Evolutionary conservation across 2,113 vertebrate genomes (phyloP), one percentile per base, ranked within the genome.

Genomic region (Gymnarchus niloticus): DNA sequence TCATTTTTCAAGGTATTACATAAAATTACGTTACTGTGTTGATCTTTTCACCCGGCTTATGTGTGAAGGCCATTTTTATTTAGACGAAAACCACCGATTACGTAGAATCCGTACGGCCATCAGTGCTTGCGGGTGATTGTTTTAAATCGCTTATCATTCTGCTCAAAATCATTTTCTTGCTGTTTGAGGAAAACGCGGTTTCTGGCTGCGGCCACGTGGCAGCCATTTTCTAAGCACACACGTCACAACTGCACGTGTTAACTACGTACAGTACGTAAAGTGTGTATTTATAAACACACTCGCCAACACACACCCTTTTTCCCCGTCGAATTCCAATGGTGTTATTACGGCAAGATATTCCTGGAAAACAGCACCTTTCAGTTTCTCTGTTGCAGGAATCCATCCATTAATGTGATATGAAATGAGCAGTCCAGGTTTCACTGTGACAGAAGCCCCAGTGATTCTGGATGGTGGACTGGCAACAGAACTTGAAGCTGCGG

Each of bases 391-490:
- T 83, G 19, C 1, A 85, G 69, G 54, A 46, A 33, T 51, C 44
- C 10, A 17, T 54, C 37, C 19, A 90, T 91, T 89, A 61, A 1
- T 81, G 89, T 88, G 44, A 87, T 10, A 73, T 54, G 80, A 46
- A 9, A 17, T 48, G 90, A 0, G 89, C 21, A 73, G 51, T 77
- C 0, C 73, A 87, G 52, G 21, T 6, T 21, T 1, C 14, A 83
- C 54, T 28, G 85, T 90, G 87, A 12, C n/a, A 19, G 73, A 88
- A 9, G 77, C 33, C 28, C 90, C 90, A 0, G 49, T 93, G 3
- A 90, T 96, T 85, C 48, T 96, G 80, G 95, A 95, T 57, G 95
- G 95, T 0, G 95, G 94, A 49, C 85, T 96, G 2, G 92, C 94
- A 54, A 95, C 95, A 73, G 94, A 96, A n/a, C 89, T 96, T 19